Base-by-base conservation (phyloP, 2,797 vertebrate genomes). In the Sphaeramia orbicularis region DNA sequence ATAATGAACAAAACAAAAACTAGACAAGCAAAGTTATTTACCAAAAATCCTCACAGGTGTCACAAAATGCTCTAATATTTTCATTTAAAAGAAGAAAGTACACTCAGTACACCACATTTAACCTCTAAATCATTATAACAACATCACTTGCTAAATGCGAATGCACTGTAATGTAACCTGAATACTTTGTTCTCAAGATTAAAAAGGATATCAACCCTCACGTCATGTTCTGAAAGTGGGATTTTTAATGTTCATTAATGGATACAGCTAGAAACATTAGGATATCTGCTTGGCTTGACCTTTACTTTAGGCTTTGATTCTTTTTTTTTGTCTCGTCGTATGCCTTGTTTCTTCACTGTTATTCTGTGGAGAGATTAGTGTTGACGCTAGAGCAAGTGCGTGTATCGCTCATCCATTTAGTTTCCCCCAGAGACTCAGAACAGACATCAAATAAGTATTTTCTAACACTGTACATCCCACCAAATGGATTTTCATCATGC, bases 391-490 rank as follows among this genome's bases (percentile, higher is more conserved):
- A 15, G 10, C 6, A 75, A 35, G 45, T 63, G 45, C 56, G 40
- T 10, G 0, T 43, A 41, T 71, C 40, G 19, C 19, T 57, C 59
- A 70, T 74, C 53, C 21, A 1, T 69, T 77, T 42, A 45, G 54
- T 44, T 71, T 55, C 54, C 60, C 36, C 50, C 47, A 15, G 45
- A 63, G 60, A 48, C 55, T 68, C 52, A 16, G 16, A 44, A 45
- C 65, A 49, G 52, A 66, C 57, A 69, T 82, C 32, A 70, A 63
- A 71, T 60, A 35, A 56, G 68, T 65, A 52, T 54, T 80, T 86
- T 81, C 32, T 82, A 71, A 80, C 80, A 65, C 78, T 54, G 50
- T 8, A 13, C 68, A 67, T 74, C 56, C 40, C 71, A 69, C 50
- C 48, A 38, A 78, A 65, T 42, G 13, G 15, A 21, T 62, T 74